Conservation (phyloP, 2,113 vertebrate genomes). For the Cryptoleucopteryx plumbea region DNA sequence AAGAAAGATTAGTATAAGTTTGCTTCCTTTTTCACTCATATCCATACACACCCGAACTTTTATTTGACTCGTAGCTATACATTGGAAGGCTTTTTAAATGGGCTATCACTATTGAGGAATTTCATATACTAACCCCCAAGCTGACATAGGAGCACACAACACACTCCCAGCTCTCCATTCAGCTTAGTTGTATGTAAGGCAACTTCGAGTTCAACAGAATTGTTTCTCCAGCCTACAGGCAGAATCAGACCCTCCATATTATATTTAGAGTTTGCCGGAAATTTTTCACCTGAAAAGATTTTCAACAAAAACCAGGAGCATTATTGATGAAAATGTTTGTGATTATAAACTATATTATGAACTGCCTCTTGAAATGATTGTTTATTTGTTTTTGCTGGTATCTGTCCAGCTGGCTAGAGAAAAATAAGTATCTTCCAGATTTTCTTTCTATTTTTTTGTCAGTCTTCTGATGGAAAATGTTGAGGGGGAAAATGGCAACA, state of each 20-base stretch:
- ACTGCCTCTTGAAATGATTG: not conserved
- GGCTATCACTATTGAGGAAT: not conserved
- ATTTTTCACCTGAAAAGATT: not conserved
- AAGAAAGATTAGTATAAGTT: not conserved
- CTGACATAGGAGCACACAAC: not conserved
- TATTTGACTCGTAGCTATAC: not conserved
- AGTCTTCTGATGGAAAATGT: not conserved
- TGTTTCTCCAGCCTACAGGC: not conserved
- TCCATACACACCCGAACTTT: not conserved
- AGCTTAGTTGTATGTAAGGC: not conserved
- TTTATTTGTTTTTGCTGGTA: slow-evolving; percentile 4
- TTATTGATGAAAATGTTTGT: slow-evolving; percentile 3
- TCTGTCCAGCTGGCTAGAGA: not conserved
- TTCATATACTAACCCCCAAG: not conserved
- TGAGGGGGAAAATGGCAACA: not conserved
- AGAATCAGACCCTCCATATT: not conserved
- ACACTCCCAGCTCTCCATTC: not conserved
- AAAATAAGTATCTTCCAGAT: not conserved
- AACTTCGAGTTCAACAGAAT: not conserved
- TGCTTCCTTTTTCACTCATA: not conserved
- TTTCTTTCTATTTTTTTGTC: not conserved
- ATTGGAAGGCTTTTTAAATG: not conserved
- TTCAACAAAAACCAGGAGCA: not conserved
- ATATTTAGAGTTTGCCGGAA: not conserved
- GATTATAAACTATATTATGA: not conserved